These are phyloP conservation scores for Diaperis boleti DNA, from an alignment of 2,888 invertebrate genomes.

Conservation along the genomic window DNA sequence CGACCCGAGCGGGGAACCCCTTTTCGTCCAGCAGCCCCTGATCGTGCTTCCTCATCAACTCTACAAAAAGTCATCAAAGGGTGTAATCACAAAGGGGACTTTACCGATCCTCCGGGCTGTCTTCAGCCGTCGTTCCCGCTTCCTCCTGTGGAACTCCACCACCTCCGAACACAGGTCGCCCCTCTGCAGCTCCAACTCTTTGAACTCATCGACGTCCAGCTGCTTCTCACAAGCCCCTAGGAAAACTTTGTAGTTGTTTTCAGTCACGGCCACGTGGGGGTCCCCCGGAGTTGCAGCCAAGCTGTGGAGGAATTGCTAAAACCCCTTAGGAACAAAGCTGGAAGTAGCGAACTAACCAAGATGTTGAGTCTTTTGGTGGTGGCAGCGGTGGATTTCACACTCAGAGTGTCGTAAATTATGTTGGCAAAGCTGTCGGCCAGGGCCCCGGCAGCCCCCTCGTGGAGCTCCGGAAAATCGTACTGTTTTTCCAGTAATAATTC, in stretches of 20 bases:
- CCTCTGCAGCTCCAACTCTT: too few species aligned
- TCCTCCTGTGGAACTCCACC: neutral
- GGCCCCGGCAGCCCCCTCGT: neutral
- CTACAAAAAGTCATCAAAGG: conserved; percentile 9
- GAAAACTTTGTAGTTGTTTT: conserved; percentile 11
- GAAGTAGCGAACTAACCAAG: conserved; percentile 5
- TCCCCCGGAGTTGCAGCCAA: neutral
- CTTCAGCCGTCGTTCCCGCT: neutral
- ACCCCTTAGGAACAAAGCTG: neutral
- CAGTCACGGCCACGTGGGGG: conserved; percentile 7
- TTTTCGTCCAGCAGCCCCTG: conserved; percentile 19
- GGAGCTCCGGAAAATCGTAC: conserved; percentile 28
- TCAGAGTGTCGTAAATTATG: conserved; percentile 27
- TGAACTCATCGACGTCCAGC: too few species aligned
- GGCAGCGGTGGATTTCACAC: conserved; percentile 10
- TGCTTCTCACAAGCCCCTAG: conserved; percentile 1
- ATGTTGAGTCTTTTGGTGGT: conserved; percentile 8
- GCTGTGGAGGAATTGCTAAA: conserved; percentile 24
- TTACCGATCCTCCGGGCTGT: conserved; percentile 15
- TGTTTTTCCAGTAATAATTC: conserved; percentile 21
- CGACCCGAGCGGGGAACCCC: neutral
- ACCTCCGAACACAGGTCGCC: conserved; percentile 11
- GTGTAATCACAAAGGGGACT: neutral
- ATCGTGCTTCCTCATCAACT: conserved; percentile 23
- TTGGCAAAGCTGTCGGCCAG: conserved; percentile 14